A percentile compares a stretch with the other conserved stretches of the same genome.
phyloP scores from a whole-genome alignment of 2,888 invertebrate species.

The Rhagium mordax region DNA sequence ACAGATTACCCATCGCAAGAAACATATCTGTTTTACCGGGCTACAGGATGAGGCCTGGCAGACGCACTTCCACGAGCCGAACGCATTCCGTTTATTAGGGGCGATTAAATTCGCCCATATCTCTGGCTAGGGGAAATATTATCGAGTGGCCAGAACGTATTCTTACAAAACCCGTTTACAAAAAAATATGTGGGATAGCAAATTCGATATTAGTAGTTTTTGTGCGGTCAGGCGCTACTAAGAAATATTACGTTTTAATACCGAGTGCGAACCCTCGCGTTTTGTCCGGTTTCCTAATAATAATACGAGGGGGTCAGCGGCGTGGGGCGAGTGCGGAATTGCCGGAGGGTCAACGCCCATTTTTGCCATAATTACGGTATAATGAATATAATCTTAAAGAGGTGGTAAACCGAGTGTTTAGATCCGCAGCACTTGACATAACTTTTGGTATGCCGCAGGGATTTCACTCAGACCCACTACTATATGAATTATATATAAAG shows the following conservation, averaged over 20 bases:
- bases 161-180: neutral
- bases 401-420: too few species aligned
- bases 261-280: neutral
- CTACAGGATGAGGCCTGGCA: neutral
- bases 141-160: neutral
- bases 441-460: too few species aligned
- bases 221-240: neutral
- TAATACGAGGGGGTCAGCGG: neutral
- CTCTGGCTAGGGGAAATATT: slow-evolving; percentile 9
- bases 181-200: slow-evolving; percentile 7
- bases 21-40: slow-evolving; percentile 12
- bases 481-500: too few species aligned
- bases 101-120: slow-evolving; percentile 17
- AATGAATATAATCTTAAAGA: too few species aligned
- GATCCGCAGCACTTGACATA: too few species aligned
- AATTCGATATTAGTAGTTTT: slow-evolving; percentile 17
- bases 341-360: too few species aligned
- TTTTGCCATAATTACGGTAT: too few species aligned
- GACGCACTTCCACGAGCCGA: slow-evolving; percentile 2
- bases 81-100: slow-evolving; percentile 19
- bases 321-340: too few species aligned
- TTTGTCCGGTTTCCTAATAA: neutral
- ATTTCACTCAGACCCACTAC: too few species aligned
- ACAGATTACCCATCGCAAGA: too few species aligned
- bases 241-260: slow-evolving; percentile 14